Evolutionary conservation across 2,113 vertebrate genomes (phyloP), one percentile per base, ranked within the genome.

Genomic region (Engraulis encrasicolus): DNA sequence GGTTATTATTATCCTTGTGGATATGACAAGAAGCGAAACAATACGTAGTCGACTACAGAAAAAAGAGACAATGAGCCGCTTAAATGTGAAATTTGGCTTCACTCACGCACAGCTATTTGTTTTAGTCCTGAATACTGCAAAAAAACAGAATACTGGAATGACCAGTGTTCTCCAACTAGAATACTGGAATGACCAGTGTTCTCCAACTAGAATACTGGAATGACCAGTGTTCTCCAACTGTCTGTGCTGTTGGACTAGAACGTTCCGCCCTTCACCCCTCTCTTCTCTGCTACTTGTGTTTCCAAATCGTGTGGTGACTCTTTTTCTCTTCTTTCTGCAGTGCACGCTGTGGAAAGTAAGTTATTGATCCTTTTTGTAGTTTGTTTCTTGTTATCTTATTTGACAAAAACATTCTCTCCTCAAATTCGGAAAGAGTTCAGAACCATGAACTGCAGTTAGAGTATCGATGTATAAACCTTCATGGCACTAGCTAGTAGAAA

Each of bases 301-400:
- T 82, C 81, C 38, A 52, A 78, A 90, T 91, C 91, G 78, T 89
- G 83, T 85, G 86, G 93, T 96, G 95, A 95, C 94, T 92, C 96
- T 94, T 96, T 74, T 90, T 96, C 93, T 96, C 92, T 96, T 95
- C 93, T 94, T 96, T 96, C 96, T 96, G 95, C 96, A 98, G 97
- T 98, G 89, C 96, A 98, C 89, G 93, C 96, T 96, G 96, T 98
- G 95, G 96, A 98, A 96, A 98, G 97, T 98, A 98, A 97, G 96
- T 98, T 84, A 87, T n/a, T n/a, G n/a, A 83, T 90, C 89, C 92
- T 92, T 90, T 93, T 90, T 89, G 89, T 80, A 82, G 88, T 85
- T 89, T 87, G 40, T 45, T n/a, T 45, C 40, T 74, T n/a, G 27
- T 82, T 78, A n/a, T n/a, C 61, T 66, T 81, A 80, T 58, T 80